Evolutionary conservation across 2,888 invertebrate genomes (phyloP).

Genomic region (Cephalotes varians): DNA sequence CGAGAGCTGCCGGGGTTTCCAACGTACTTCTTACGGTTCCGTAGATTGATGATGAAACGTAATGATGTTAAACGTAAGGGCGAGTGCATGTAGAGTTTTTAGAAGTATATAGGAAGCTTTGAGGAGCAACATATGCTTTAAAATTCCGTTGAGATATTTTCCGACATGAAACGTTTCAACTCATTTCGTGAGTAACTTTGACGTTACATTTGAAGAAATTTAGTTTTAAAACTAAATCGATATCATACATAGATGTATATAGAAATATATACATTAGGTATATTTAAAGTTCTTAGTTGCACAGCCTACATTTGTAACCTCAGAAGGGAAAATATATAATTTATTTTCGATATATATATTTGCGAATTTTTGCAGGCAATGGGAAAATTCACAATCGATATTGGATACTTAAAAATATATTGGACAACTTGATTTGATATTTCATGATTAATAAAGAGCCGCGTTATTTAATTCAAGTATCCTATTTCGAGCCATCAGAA

Average conservation of each 20-base stretch:
- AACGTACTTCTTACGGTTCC: not conserved
- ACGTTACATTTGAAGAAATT: slow-evolving; percentile 47
- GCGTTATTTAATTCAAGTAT: slow-evolving; percentile 19
- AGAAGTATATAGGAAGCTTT: slow-evolving; percentile 13
- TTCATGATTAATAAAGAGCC: not conserved
- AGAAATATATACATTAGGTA: not conserved
- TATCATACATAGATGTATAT: not conserved
- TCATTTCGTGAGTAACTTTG: slow-evolving; percentile 46
- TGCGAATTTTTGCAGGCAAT: not conserved
- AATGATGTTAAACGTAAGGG: slow-evolving; percentile 1
- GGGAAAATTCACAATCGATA: not conserved
- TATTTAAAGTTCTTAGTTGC: not conserved
- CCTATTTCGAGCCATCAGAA: not conserved
- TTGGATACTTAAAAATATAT: slow-evolving; percentile 5
- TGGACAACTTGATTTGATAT: not conserved
- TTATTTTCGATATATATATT: not conserved
- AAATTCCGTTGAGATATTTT: slow-evolving; percentile 48
- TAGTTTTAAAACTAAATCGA: slow-evolving; percentile 39
- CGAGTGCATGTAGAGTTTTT: slow-evolving; percentile 28
- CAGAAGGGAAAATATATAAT: not conserved
- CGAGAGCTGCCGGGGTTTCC: not conserved
- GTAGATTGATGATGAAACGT: slow-evolving; percentile 29
- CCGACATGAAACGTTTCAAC: slow-evolving; percentile 28
- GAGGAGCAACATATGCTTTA: slow-evolving; percentile 36
- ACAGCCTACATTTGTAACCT: not conserved